A percentile compares a stretch with the other conserved stretches of the same genome.
phyloP scores from a whole-genome alignment of 2,113 vertebrate species.

The Epinephelus lanceolatus region DNA sequence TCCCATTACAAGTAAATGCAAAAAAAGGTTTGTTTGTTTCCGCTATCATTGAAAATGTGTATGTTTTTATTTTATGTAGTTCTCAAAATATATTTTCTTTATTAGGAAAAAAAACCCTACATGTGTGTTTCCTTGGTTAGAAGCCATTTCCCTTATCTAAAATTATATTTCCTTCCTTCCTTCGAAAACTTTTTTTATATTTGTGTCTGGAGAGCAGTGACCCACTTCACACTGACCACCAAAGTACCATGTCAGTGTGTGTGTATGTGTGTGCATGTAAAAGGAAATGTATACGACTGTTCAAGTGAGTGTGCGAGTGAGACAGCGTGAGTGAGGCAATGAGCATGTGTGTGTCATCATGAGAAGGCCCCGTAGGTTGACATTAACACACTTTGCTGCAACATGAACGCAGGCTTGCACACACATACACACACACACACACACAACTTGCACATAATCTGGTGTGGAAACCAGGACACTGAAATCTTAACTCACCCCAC shows the following conservation, averaged over 20 bases:
- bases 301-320: background rate
- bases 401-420: background rate
- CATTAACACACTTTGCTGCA: conserved; percentile 48
- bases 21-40: background rate
- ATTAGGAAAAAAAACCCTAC: background rate
- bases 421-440: conserved; percentile 31
- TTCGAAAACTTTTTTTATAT: conserved; percentile 15
- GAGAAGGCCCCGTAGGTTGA: conserved; percentile 59
- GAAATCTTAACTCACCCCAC: conserved; percentile 77
- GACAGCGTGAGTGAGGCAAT: background rate
- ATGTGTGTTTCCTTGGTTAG: conserved; percentile 21
- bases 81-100: background rate
- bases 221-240: conserved; percentile 65
- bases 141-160: conserved; percentile 47
- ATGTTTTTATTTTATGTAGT: background rate
- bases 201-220: conserved; percentile 44
- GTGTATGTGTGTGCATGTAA: conserved; percentile 7
- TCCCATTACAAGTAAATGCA: too few relatives aligned
- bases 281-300: background rate
- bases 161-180: conserved; percentile 34
- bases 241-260: conserved; percentile 16
- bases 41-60: background rate
- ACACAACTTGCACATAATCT: conserved; percentile 65
- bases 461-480: conserved; percentile 81
- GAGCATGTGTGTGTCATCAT: conserved; percentile 15